Evolutionary conservation across 2,113 vertebrate species (phyloP), one percentile per base, ranked within the genome.

Genomic region (Halichoerus grypus): DNA sequence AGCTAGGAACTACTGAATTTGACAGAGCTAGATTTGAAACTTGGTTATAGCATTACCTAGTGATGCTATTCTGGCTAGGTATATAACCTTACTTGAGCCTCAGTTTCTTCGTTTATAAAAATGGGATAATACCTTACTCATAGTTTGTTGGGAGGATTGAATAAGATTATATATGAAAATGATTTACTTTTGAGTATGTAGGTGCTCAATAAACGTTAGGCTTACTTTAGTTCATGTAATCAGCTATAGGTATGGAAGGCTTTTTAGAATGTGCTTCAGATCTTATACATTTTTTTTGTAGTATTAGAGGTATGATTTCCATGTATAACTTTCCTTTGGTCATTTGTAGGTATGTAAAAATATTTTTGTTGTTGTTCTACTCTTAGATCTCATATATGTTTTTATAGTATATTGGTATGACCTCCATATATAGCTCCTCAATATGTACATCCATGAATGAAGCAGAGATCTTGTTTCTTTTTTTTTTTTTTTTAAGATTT

Each of bases 21-120:
- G 67, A 92, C 16, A 26, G 33, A 91, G 0, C 59, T 83, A 57
- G 79, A 71, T 74, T 61, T 79, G 88, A 92, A 82, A 91, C 81
- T 49, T 92, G 22, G 21, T 42, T 63, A 19, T 15, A 15, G 31
- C 0, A 14, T 69, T 69, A 61, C 21, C 46, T 77, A 42, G 42
- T 53, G 87, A 12, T 33, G 4, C 63, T 84, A 59, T 91, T 79
- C 36, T 89, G 42, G 49, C 5, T n/a, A n/a, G n/a, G 24, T 88
- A 28, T 16, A 31, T 74, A 83, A 67, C 9, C 36, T 89, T 18
- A 4, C 22, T 77, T 49, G 36, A 53, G 63, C 14, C 14, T 91
- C 26, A 36, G 28, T 72, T 95, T 71, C 46, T 79, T 95, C 31
- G 76, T 91, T 96, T 89, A 61, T 57, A 79, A 95, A 97, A 71